These are phyloP conservation scores for Lycorma delicatula DNA, from an alignment of 1,140 invertebrate genomes.

Conservation along the genomic window DNA sequence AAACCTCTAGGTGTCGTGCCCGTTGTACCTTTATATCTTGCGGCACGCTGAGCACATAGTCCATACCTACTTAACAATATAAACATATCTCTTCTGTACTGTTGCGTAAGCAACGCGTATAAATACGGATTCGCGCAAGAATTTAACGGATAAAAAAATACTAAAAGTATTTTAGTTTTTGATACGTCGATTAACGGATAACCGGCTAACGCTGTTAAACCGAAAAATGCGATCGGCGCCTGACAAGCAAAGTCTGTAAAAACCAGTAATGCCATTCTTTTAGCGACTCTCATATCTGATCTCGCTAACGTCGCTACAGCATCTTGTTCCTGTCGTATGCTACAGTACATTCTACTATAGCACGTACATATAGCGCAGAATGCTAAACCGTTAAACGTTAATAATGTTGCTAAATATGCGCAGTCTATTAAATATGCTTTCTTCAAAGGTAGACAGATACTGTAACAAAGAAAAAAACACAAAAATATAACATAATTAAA, in stretches of 20 bases:
- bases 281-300: conserved; percentile 57
- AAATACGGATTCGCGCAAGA: conserved; percentile 54
- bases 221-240: conserved; percentile 50
- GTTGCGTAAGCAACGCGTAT: conserved; percentile 54
- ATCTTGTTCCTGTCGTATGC: conserved; percentile 37
- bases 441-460: conserved; percentile 68
- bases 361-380: conserved; percentile 45
- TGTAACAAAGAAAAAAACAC: conserved; percentile 28
- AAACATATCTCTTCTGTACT: conserved; percentile 49
- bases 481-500: no score
- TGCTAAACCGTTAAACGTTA: conserved; percentile 43
- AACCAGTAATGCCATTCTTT: conserved; percentile 54
- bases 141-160: conserved; percentile 57
- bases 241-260: conserved; percentile 55
- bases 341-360: conserved; percentile 46
- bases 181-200: conserved; percentile 48
- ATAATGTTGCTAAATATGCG: conserved; percentile 43
- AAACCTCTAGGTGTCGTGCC: background rate
- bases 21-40: conserved; percentile 21
- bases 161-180: conserved; percentile 37
- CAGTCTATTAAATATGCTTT: conserved; percentile 50
- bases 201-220: conserved; percentile 49
- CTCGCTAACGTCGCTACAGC: conserved; percentile 45
- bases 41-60: conserved; percentile 22
- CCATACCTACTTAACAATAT: conserved; percentile 38